Evolutionary conservation across 2,797 vertebrate species (phyloP).

Genomic region (Oophaga sylvatica): DNA sequence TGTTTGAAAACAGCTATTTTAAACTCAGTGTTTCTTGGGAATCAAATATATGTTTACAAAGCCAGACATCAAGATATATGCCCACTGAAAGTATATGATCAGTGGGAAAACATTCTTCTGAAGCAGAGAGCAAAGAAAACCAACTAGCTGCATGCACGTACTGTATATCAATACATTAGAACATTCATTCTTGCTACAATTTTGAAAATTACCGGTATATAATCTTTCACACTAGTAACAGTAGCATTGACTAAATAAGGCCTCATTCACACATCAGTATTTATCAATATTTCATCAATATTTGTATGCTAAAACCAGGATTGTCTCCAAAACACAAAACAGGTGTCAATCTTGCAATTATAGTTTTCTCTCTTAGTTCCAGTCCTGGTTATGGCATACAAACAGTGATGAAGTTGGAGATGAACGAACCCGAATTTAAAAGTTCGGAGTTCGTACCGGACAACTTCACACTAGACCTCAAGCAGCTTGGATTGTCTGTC

Average conservation of each 20-base stretch:
- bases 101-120: constrained; percentile 23
- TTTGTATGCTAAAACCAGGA: no score
- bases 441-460: no score
- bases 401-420: no score
- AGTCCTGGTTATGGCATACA: no score
- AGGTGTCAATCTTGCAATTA: no score
- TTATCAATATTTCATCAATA: no score
- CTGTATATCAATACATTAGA: not conserved
- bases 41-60: constrained; percentile 56
- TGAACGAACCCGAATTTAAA: no score
- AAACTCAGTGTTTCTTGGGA: constrained; percentile 52
- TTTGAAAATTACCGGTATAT: not conserved
- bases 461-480: no score
- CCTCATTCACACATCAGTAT: no score
- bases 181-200: not conserved
- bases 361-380: no score
- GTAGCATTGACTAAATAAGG: not conserved
- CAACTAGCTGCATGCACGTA: not conserved
- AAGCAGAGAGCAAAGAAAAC: not conserved
- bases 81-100: constrained; percentile 6
- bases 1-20: constrained; percentile 53
- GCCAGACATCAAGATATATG: constrained; percentile 31
- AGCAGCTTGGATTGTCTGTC: no score
- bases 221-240: not conserved
- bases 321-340: no score